Evolutionary conservation across 2,113 vertebrate genomes (phyloP), one percentile per base, ranked within the genome.

Genomic region (Ovis aries): DNA sequence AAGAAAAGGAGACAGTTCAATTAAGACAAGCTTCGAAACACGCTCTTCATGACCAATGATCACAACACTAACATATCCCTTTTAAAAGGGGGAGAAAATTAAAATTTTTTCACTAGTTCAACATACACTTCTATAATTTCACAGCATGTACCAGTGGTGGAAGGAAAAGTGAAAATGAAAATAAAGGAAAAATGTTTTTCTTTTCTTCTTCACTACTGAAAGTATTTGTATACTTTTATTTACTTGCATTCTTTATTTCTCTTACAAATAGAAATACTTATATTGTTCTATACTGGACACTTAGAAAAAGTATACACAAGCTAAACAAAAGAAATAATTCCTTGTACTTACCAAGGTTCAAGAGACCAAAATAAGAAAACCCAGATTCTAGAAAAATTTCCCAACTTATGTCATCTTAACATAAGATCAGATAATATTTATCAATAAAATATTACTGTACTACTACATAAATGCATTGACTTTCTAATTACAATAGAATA

Each of bases 11-110:
- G 92, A 95, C 31, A 81, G 59, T 64, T 94, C 60, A 89, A 80
- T 80, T 93, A 88, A 60, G 57, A 77, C 64, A 91, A 77, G 36
- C 97, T 97, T 96, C 5, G 5, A 96, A 97, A 97, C 48, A 57
- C 16, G 12, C 53, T 90, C 80, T 96, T 74, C 36, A 36, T 94
- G 74, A 94, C 52, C 90, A 97, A 64, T 89, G 81, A 95, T 95
- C 40, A 94, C 45, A 92, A 60, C 31, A 82, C 33, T 59, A 88
- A 67, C n/a, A 90, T 91, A 74, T 52, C 27, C 67, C 9, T 91
- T 93, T 88, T 40, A 89, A 81, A 93, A 36, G 23, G 80, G 33
- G 3, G 21, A 96, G 45, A 90, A 80, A 95, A 84, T 57, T 53
- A 62, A n/a, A 93, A 62, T 82, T 55, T 91, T 55, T 94, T 91